Evolutionary conservation across 1,140 invertebrate species (phyloP).

Genomic region (Orius laevigatus): DNA sequence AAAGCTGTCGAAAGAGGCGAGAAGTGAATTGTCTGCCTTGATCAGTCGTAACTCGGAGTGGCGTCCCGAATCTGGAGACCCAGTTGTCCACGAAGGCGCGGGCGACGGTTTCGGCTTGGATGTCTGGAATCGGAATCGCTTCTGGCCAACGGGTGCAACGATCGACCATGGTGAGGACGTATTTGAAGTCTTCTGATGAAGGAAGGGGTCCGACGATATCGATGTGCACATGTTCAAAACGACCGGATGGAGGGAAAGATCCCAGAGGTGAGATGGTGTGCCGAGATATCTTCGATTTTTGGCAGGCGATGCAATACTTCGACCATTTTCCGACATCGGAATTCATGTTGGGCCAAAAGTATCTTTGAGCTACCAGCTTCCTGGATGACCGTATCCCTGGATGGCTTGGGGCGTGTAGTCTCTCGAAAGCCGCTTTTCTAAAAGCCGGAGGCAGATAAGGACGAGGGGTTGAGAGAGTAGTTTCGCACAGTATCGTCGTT

Average conservation of each 20-base stretch:
- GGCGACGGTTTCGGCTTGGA: constrained; percentile 20
- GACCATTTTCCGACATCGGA: constrained; percentile 24
- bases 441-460: not conserved
- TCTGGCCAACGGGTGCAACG: constrained; percentile 23
- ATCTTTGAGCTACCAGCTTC: constrained; percentile 13
- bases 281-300: constrained; percentile 14
- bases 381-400: not conserved
- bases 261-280: constrained; percentile 21
- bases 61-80: constrained; percentile 19
- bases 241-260: constrained; percentile 15
- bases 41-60: constrained; percentile 18
- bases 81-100: constrained; percentile 18
- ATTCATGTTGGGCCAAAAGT: constrained; percentile 22
- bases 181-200: constrained; percentile 18
- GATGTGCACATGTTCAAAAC: constrained; percentile 23
- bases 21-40: constrained; percentile 19
- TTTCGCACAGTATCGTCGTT: not conserved
- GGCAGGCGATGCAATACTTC: constrained; percentile 21
- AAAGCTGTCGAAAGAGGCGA: constrained; percentile 2
- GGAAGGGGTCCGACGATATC: constrained; percentile 22
- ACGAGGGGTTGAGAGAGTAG: not conserved
- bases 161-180: constrained; percentile 22
- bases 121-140: constrained; percentile 21
- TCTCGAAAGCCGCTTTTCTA: not conserved
- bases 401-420: not conserved